Evolutionary conservation across 2,888 invertebrate genomes (phyloP), one percentile per base, ranked within the genome.

Genomic region (Empis stercorea): DNA sequence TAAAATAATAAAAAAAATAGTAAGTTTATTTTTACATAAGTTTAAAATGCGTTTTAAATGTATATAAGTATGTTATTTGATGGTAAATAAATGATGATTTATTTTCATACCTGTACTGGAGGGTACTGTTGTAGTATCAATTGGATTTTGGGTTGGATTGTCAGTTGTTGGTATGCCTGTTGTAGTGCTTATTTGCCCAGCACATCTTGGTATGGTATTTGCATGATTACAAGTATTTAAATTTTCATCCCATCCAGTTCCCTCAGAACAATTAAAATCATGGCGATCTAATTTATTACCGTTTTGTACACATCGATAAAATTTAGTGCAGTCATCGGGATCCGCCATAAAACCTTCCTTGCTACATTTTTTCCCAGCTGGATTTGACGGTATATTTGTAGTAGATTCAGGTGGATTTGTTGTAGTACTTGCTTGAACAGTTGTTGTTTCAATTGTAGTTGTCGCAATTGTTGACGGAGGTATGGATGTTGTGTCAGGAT

Each of bases 201-300:
- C 36, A 40, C 54, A 54, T 23, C 51, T 48, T 30, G 45, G 37
- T 4, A 68, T 68, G 43, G 60, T 58, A 41, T 62, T 57, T 7
- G 61, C 63, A 48, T 65, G 59, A 46, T 70, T 69, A 48, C 81
- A 81, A 1, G 71, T 71, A 52, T 74, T 70, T 45, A 73, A 65
- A 16, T 73, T 68, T 51, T 73, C 71, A 61, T 77, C 76, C 76
- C 76, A 78, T 9, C 74, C 73, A 0, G 78, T 78, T 46, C 75
- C 76, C 13, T 68, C 66, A 2, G 73, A 73, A 54, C 78, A 78
- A 10, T 61, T 66, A 56, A 74, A 78, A 41, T 73, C 72, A 52
- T 73, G 72, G 30, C 68, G 70, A 16, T 59, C 68, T 52, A 62
- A 74, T 2, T 65, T 68, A 11, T 58, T 52, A 2, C 71, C 70